Conservation (phyloP, 2,113 vertebrate species). For the Haemorhous mexicanus region DNA sequence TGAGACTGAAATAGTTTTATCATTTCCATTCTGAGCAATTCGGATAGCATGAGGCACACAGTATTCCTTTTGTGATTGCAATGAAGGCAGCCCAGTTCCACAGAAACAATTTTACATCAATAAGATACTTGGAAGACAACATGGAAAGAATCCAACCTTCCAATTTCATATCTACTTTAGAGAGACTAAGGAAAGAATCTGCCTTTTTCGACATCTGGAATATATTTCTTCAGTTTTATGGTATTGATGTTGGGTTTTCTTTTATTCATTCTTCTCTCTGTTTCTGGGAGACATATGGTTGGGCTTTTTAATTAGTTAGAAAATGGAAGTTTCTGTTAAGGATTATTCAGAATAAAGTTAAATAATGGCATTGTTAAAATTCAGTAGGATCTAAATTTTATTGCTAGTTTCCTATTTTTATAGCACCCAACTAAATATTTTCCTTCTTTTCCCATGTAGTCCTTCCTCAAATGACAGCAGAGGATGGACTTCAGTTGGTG, state of each 20-base stretch:
- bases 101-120: background rate
- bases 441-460: background rate
- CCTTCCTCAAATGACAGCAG: background rate
- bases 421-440: background rate
- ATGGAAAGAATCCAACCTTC: background rate
- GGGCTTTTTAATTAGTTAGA: conserved; percentile 21
- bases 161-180: background rate
- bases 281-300: background rate
- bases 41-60: background rate
- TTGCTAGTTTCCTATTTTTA: background rate
- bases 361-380: conserved; percentile 1
- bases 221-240: conserved; percentile 15
- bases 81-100: background rate
- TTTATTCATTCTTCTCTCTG: background rate
- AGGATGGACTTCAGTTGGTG: background rate
- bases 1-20: background rate
- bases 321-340: conserved; percentile 7
- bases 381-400: background rate
- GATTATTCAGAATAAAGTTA: background rate
- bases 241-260: background rate
- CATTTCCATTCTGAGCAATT: background rate
- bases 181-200: background rate
- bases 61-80: background rate
- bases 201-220: conserved; percentile 23
- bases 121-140: conserved; percentile 16